Evolutionary conservation across 2,888 invertebrate species (phyloP).

Genomic region (Napeogenes sylphis): DNA sequence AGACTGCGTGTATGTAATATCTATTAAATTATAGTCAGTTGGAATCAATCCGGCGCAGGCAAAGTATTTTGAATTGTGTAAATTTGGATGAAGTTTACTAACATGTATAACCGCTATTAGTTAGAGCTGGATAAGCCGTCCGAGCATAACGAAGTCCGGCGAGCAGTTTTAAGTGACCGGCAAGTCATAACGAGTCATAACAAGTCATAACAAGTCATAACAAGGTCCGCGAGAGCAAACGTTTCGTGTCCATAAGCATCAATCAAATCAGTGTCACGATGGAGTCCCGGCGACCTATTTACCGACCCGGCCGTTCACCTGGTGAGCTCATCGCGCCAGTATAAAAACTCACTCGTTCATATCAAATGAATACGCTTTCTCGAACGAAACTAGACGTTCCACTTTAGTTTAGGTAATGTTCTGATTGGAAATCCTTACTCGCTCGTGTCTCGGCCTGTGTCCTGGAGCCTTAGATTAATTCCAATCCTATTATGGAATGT

Average conservation of each 20-base stretch:
- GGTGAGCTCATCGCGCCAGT: slow-evolving; percentile 72
- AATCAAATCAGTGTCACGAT: slow-evolving; percentile 61
- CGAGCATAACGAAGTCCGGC: background rate
- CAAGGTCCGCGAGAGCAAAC: slow-evolving; percentile 23
- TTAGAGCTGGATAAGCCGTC: background rate
- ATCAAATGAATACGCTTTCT: slow-evolving; percentile 72
- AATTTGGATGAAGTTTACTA: background rate
- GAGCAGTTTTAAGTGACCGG: too few species aligned
- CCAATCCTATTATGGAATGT: slow-evolving; percentile 13
- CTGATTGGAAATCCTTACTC: slow-evolving; percentile 43
- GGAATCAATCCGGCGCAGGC: background rate
- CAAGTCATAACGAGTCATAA: too few species aligned
- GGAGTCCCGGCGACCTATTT: slow-evolving; percentile 65
- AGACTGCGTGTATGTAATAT: too few species aligned
- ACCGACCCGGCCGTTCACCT: slow-evolving; percentile 65
- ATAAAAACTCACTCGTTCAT: slow-evolving; percentile 68
- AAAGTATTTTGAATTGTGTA: background rate
- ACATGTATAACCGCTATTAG: background rate
- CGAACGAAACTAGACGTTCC: slow-evolving; percentile 57
- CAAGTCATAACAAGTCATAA: slow-evolving; percentile 18
- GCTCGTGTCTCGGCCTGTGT: slow-evolving; percentile 13
- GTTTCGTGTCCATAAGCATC: slow-evolving; percentile 26
- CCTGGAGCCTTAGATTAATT: slow-evolving; percentile 18
- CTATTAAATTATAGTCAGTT: too few species aligned
- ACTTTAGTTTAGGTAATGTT: slow-evolving; percentile 49